Base-by-base conservation (phyloP, 2,113 vertebrate genomes). In the Saguinus imperator region DNA sequence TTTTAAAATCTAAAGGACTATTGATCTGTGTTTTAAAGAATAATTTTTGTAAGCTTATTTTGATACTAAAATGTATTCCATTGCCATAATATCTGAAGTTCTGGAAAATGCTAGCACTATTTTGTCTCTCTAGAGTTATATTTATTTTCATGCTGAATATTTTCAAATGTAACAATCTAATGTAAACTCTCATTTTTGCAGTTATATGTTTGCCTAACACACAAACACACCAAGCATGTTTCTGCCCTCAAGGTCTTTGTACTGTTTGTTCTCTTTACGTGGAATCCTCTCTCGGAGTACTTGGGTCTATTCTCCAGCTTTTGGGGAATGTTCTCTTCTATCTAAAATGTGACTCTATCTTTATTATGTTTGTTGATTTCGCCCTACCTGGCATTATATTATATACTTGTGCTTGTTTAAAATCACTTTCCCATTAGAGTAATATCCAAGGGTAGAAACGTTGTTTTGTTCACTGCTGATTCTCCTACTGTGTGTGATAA, bases 1-100 rank as follows among this genome's bases (percentile, higher is more conserved):
- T 79, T 94, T 35, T 82, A 70, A 87, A 82, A 37, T 68, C 16
- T 72, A n/a, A 72, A 79, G 27, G 27, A 89, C 32, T 91, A 0
- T 43, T 87, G 75, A 35, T 87, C 57, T 91, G 55, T 94, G 13
- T 90, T 87, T 94, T 96, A 85, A 92, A 37, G 45, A 73, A 73
- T 43, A 77, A 27, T 90, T 90, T 95, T 86, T 90, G 20, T 94
- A 55, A 87, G 55, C 45, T 40, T 45, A 18, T 27, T 70, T 70
- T 94, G 48, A 45, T 90, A 72, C 43, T 81, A 87, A 94, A 76
- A 75, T 91, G 23, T 17, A 27, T 50, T 16, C 82, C 18, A n/a
- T 77, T 87, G 50, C 13, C 23, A 27, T 94, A 13, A 6, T 72
- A 86, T 29, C 32, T 87, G 40, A 90, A 64, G 25, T 76, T 86